Evolutionary conservation across 2,113 vertebrate genomes (phyloP), one percentile per base, ranked within the genome.

Genomic region (Myotis brandtii): DNA sequence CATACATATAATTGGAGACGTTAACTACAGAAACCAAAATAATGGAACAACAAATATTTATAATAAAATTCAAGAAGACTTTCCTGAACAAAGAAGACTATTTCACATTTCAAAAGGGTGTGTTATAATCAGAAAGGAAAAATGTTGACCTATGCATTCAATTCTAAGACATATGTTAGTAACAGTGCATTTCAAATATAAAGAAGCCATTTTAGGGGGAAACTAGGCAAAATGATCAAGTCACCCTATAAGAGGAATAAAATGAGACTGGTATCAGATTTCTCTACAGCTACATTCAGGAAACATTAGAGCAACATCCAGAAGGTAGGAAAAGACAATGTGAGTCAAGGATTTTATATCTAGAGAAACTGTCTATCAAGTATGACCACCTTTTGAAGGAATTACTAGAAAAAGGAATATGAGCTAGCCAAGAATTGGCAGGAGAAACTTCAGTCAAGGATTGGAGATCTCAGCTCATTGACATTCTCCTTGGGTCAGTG

Each of bases 21-120:
- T 93, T 96, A 50, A 92, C 82, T 69, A 94, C 50, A 25, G 70
- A 95, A 91, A 80, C 52, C 17, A 34, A 89, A 88, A 37, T 72
- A 66, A 0, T 73, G 12, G 9, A 91, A 43, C 16, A 72, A 48
- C 32, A 91, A 84, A 83, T 91, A 90, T 54, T 85, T 93, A 82
- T 52, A 81, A 75, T 86, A 52, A 82, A 87, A 77, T 90, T 77
- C 16, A 77, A 50, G 46, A 76, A 72, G 23, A 64, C 30, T 75
- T 94, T 59, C 4, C 32, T 86, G 32, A 83, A 73, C 32, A 70
- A 72, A 56, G 62, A 75, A 81, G 17, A 30, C 77, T 94, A 59
- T 23, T 89, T 7, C 8, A 54, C 3, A n/a, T 76, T 52, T 67
- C 21, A 32, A 76, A 73, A 79, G 16, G 17, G 5, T 43, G 30